Percentiles rank a stretch among this genome's conserved stretches.
These are phyloP conservation scores for Montipora capitata DNA, from an alignment of 92 coral and sea anemone species.

Conservation along the genomic window DNA sequence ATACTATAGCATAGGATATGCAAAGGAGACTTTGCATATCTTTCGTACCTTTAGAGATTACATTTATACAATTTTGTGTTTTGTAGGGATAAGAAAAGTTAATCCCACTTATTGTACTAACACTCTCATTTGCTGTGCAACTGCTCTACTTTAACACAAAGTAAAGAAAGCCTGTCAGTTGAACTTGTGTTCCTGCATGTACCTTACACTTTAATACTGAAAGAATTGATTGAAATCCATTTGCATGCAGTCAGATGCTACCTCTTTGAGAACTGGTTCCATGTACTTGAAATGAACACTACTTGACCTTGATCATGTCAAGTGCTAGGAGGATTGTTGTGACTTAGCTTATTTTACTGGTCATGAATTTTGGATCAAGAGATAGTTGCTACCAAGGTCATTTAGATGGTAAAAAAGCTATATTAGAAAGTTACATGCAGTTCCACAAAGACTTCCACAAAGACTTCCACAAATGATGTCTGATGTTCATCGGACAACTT, in stretches of 20 bases:
- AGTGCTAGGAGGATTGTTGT: slow-evolving; percentile 5
- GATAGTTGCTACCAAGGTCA: not conserved
- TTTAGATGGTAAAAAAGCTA: not conserved
- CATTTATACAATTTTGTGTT: not conserved
- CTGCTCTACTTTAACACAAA: slow-evolving; percentile 1
- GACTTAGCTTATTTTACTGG: not conserved
- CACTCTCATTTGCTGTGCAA: not conserved
- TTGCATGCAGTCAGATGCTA: slow-evolving; percentile 5
- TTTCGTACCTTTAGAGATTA: slow-evolving; percentile 1
- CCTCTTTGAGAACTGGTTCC: slow-evolving; percentile 5
- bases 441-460: too few relatives aligned
- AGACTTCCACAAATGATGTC: slow-evolving; percentile 50
- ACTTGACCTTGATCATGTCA: slow-evolving; percentile 4
- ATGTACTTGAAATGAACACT: not conserved
- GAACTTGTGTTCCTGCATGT: slow-evolving; percentile 1
- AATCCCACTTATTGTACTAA: not conserved
- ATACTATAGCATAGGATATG: not conserved
- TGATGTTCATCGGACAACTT: slow-evolving; percentile 43
- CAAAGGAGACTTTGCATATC: slow-evolving; percentile 1
- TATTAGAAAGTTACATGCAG: not conserved
- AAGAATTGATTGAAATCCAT: slow-evolving; percentile 1
- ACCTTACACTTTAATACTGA: not conserved
- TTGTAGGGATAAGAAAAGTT: slow-evolving; percentile 2
- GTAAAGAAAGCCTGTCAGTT: slow-evolving; percentile 1
- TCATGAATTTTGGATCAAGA: not conserved